A percentile compares a stretch with the other conserved stretches of the same genome.
phyloP scores from a whole-genome alignment of 1,140 invertebrate genomes.

The Cydia pomonella region DNA sequence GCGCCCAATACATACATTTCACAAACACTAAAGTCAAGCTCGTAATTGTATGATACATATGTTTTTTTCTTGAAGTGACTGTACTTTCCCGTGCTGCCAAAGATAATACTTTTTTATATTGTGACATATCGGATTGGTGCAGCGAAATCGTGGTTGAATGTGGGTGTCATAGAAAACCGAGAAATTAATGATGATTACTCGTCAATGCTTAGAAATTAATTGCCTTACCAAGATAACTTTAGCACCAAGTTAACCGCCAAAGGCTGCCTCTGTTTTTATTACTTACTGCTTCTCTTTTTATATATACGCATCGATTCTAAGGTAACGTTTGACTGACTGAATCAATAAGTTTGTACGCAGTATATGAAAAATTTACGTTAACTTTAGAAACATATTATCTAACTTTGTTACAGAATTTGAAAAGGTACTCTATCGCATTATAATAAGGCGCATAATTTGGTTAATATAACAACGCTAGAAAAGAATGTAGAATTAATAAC shows the following conservation, averaged over 20 bases:
- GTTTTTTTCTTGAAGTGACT: conserved; percentile 13
- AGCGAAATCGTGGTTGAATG: conserved; percentile 44
- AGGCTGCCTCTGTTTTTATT: not conserved
- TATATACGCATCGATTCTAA: not conserved
- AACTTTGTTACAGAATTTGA: not conserved
- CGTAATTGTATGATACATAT: not conserved
- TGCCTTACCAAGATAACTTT: conserved; percentile 11
- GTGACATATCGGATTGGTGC: conserved; percentile 45
- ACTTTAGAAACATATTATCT: not conserved
- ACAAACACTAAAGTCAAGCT: no score
- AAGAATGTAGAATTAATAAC: not conserved
- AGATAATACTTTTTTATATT: conserved; percentile 41
- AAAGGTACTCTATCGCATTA: not conserved
- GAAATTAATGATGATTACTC: conserved; percentile 36
- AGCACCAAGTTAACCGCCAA: not conserved
- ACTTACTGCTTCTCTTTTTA: not conserved
- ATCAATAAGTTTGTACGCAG: conserved; percentile 1
- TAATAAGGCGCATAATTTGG: not conserved
- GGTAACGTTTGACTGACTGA: not conserved
- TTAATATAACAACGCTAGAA: not conserved
- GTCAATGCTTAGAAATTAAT: conserved; percentile 24
- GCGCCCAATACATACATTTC: no score
- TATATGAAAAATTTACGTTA: conserved; percentile 17
- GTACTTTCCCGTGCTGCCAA: conserved; percentile 22
- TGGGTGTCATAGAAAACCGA: conserved; percentile 41